phyloP scores from a whole-genome alignment of 2,113 vertebrate genomes.

The Nycticorax nycticorax region DNA sequence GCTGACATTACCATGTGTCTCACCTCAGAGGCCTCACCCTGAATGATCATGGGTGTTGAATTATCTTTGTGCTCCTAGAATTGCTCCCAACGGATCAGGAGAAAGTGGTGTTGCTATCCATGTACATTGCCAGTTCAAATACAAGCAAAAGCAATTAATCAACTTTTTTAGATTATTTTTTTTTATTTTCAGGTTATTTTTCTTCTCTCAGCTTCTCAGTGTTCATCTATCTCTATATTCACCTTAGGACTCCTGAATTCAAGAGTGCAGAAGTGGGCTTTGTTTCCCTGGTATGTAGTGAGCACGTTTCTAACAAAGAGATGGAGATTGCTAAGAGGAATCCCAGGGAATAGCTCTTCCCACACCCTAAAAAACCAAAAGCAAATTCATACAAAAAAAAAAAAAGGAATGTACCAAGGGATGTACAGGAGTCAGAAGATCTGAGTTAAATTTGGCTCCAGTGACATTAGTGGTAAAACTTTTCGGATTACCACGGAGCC shows the following conservation, averaged over 20 bases:
- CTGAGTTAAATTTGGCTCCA: not conserved
- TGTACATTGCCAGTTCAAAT: not conserved
- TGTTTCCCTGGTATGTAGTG: not conserved
- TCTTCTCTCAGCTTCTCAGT: not conserved
- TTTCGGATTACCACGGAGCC: not conserved
- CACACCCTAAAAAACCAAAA: not conserved
- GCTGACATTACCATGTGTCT: not conserved
- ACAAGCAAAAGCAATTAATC: not conserved
- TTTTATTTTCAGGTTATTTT: not conserved
- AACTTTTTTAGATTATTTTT: not conserved
- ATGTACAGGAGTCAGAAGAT: not conserved
- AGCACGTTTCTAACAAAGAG: not conserved
- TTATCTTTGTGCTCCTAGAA: not conserved
- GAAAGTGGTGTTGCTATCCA: not conserved
- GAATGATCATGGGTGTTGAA: not conserved
- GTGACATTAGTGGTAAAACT: not conserved
- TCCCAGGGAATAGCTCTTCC: not conserved
- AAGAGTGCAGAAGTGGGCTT: not conserved
- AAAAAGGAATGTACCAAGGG: not conserved
- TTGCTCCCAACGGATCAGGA: not conserved
- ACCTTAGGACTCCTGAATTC: not conserved
- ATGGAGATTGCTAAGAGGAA: not conserved
- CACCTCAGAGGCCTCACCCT: not conserved
- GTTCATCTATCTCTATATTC: not conserved
- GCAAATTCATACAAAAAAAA: not conserved